phyloP scores from a whole-genome alignment of 2,797 vertebrate genomes.

The Myiothlypis coronata region DNA sequence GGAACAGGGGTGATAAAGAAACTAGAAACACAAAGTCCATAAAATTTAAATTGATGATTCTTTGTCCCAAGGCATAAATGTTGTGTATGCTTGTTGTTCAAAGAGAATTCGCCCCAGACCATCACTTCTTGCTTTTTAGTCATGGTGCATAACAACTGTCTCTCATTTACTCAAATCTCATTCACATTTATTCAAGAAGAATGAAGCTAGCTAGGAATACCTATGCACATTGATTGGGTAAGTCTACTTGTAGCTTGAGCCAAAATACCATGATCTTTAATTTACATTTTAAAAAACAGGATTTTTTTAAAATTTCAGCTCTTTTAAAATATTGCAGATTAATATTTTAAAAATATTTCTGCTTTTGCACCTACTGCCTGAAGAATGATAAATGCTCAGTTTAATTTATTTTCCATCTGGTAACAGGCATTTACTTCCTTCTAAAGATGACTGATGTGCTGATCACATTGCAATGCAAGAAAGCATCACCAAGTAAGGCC shows the following conservation, averaged over 20 bases:
- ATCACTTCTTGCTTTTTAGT: not conserved
- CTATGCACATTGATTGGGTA: not conserved
- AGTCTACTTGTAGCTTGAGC: not conserved
- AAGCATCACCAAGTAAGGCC: constrained; percentile 46
- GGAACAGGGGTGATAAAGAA: not conserved
- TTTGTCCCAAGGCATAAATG: not conserved
- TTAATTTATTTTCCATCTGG: not conserved
- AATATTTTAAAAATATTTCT: not conserved
- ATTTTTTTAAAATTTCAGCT: not conserved
- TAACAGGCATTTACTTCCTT: constrained; percentile 33
- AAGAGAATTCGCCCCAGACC: not conserved
- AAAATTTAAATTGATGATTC: not conserved
- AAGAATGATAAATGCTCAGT: not conserved
- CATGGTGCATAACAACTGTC: not conserved
- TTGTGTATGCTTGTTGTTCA: not conserved
- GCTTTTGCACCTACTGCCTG: not conserved
- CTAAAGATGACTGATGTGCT: constrained; percentile 25
- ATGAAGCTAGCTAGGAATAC: not conserved
- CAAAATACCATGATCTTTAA: not conserved
- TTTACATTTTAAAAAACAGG: not conserved
- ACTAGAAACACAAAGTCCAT: not conserved
- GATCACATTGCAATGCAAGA: constrained; percentile 48
- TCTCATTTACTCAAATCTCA: not conserved
- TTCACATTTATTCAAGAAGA: not conserved
- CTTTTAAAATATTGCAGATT: not conserved